Base-by-base conservation (phyloP, 2,113 vertebrate species). In the Phycodurus eques region DNA sequence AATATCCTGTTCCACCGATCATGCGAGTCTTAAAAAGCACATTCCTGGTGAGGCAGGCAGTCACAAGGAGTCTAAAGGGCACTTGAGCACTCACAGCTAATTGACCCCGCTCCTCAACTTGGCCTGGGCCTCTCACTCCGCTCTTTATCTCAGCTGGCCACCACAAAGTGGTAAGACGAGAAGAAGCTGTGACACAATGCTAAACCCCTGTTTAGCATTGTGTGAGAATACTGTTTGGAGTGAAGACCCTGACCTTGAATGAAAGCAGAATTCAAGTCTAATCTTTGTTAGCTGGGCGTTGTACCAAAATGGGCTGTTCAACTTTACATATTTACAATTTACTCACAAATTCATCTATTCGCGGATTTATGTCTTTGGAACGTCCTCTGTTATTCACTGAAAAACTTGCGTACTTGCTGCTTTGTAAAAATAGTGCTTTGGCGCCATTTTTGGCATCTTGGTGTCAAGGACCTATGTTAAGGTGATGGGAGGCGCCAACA, bases 51-150 rank as follows among this genome's bases (percentile, higher is more conserved):
- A 20, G 71, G 27, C 74, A 33, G 0, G 68, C 70, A 80, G 87
- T 86, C 87, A 85, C 73, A 85, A 83, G 85, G 74, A 83, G 84
- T 88, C 72, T 87, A 84, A 90, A 93, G 92, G 80, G 74, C 88
- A 74, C 81, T 85, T 54, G 12, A 73, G 70, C 53, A 43, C 46
- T 62, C 76, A 57, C 53, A 20, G 59, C 57, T 70, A 73, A 73
- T 60, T 67, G 82, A 85, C 76, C 75, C 65, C 63, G 54, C n/a
- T n/a, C 20, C 56, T 53, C 70, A 46, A 47, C 54, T 72, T 33
- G 44, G 67, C 57, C 72, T 71, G 64, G 68, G 53, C 69, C 77
- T 51, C 85, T 77, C 57, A 8, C 20, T 10, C 73, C 43, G 20
- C 22, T 57, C 76, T 72, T 87, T 86, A 90, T 88, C 86, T 78